Base-by-base conservation (phyloP, 2,797 vertebrate genomes). In the Brachyalestes nurse region DNA sequence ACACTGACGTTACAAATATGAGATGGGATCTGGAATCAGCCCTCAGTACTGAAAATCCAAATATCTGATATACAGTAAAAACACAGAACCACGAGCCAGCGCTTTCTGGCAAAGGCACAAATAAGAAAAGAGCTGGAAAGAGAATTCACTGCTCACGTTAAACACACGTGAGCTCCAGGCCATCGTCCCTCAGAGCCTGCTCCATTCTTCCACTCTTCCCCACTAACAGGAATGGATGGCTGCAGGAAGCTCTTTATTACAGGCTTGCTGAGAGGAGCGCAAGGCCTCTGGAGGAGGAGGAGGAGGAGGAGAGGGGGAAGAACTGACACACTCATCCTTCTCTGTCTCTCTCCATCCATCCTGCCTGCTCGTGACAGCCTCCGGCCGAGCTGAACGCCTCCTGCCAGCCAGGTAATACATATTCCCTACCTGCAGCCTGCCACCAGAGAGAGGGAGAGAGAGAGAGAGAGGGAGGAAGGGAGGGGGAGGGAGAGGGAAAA, bases 381-480 rank as follows among this genome's bases (percentile, higher is more conserved):
- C 84, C 91, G 90, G 88, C 92, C 92, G 92, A 90, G 93, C 93
- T 93, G 91, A 94, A 93, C 93, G 86, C 82, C 78, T 81, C 83
- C 89, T 90, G 89, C 89, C 88, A 91, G 91, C 91, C 91, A 91
- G 87, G 88, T 93, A 91, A 94, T 95, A 94, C 90, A 93, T 93
- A 93, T 94, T 95, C 93, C 90, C 91, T 84, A 84, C 91, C 90
- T 91, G 89, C 90, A 87, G 80, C 87, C 81, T 83, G 28, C 86
- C 62, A 85, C 79, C 66, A 69, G 61, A 40, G 66, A 66, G 57
- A n/a, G 21, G 40, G 58, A 19, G 38, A 58, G 38, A 55, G 40
- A 5, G n/a, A 65, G 66, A 40, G 42, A 47, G 12, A 70, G 45
- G 28, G 69, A 71, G 45, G 28, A 49, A 66, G 53, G 65, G 34